Percentiles rank a stretch among this genome's conserved stretches.
Evolutionary conservation across 2,797 vertebrate genomes (phyloP).

Genomic region (Leptatherina wallacei): DNA sequence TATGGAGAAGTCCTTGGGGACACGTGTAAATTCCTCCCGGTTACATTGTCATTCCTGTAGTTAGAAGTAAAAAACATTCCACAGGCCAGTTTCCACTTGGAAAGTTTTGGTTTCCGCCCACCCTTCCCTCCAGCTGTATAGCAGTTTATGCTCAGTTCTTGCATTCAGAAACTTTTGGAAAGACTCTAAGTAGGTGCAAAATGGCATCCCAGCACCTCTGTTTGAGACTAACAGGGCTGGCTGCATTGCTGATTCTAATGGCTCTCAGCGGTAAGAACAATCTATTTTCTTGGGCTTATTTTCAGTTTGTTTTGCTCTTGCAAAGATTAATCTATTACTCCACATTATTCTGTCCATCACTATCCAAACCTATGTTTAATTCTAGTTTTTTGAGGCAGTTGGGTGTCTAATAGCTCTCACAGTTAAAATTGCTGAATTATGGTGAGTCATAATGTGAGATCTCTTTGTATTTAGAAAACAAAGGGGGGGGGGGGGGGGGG

Average conservation of each 20-base stretch:
- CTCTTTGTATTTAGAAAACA: not conserved
- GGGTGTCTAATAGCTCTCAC: not conserved
- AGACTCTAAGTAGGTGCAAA: slow-evolving; percentile 35
- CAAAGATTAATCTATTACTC: not conserved
- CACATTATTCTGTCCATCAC: not conserved
- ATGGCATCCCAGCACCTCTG: slow-evolving; percentile 68
- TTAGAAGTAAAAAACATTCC: slow-evolving; percentile 41
- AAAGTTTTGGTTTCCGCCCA: slow-evolving; percentile 55
- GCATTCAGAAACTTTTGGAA: slow-evolving; percentile 32
- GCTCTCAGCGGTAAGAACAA: slow-evolving; percentile 65
- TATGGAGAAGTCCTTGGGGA: slow-evolving; percentile 49
- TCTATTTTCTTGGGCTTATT: not conserved
- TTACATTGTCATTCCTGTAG: slow-evolving; percentile 41
- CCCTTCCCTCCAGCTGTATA: slow-evolving; percentile 30
- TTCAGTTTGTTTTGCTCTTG: not conserved
- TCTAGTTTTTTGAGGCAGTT: not conserved
- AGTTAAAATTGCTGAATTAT: not conserved
- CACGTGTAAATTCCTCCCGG: slow-evolving; percentile 34
- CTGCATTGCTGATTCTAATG: slow-evolving; percentile 55
- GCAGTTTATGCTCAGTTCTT: slow-evolving; percentile 38
- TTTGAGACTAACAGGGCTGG: slow-evolving; percentile 60
- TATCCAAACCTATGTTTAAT: not conserved
- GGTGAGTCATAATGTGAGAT: not conserved
- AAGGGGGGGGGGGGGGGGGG: too few species aligned
- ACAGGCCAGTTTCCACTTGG: slow-evolving; percentile 68